Evolutionary conservation across 2,797 vertebrate genomes (phyloP).

Genomic region (Pipistrellus nathusii): DNA sequence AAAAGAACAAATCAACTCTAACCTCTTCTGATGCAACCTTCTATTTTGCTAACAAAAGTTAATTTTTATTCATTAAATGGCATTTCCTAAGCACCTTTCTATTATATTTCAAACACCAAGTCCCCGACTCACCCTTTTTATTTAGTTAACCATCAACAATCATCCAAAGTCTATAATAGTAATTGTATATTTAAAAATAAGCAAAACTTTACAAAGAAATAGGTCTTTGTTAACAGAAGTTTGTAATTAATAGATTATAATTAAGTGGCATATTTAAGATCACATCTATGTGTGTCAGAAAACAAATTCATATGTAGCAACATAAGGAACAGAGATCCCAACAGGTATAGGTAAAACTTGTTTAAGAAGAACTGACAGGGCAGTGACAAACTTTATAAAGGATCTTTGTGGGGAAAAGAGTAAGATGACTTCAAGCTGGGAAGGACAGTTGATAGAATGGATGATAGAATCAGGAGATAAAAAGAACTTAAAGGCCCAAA

Average conservation of each 20-base stretch:
- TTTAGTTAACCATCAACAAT: background rate
- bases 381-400: background rate
- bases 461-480: conserved; percentile 11
- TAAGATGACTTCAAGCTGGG: background rate
- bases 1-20: conserved; percentile 46
- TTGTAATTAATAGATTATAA: background rate
- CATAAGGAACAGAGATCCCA: background rate
- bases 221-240: background rate
- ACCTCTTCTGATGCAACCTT: background rate
- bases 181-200: background rate
- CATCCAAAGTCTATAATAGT: background rate
- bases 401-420: background rate
- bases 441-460: background rate
- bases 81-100: background rate
- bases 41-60: conserved; percentile 39
- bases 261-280: conserved; percentile 7
- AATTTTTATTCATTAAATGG: background rate
- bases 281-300: background rate
- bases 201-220: background rate
- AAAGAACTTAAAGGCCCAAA: conserved; percentile 47
- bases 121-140: background rate
- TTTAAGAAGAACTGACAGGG: background rate
- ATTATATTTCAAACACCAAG: background rate
- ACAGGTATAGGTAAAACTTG: background rate
- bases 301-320: conserved; percentile 1